These are phyloP conservation scores for Hipparchia semele DNA, from an alignment of 2,888 invertebrate genomes.

Conservation along the genomic window DNA sequence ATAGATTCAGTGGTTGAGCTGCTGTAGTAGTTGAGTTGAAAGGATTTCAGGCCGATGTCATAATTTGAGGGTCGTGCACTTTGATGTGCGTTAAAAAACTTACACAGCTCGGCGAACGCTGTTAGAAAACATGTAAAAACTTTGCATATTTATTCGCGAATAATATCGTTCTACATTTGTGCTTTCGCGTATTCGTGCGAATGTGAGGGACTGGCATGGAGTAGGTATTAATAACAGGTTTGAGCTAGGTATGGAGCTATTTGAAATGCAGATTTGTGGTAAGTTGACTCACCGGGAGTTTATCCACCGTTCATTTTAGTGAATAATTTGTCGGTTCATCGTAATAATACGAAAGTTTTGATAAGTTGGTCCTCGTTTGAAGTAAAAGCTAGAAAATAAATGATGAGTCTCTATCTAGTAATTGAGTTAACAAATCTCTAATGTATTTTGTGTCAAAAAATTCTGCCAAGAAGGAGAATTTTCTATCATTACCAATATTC, in stretches of 20 bases:
- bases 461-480: background rate
- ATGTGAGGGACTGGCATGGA: too few relatives aligned
- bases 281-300: conserved; percentile 14
- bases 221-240: background rate
- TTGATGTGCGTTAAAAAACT: too few relatives aligned
- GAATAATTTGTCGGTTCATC: conserved; percentile 11
- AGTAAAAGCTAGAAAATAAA: conserved; percentile 1
- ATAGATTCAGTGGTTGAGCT: too few relatives aligned
- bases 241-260: conserved; percentile 16
- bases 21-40: too few relatives aligned
- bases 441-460: too few relatives aligned
- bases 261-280: conserved; percentile 33
- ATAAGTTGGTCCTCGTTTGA: background rate
- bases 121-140: too few relatives aligned
- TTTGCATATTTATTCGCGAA: too few relatives aligned
- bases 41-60: too few relatives aligned
- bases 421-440: background rate
- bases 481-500: background rate
- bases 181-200: too few relatives aligned
- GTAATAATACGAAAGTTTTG: conserved; percentile 4
- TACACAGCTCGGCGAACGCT: too few relatives aligned
- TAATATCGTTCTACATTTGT: too few relatives aligned
- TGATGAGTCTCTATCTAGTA: background rate
- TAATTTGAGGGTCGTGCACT: too few relatives aligned
- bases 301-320: conserved; percentile 13